Percentiles rank a stretch among this genome's conserved stretches.
Evolutionary conservation across 2,797 vertebrate species (phyloP).

Genomic region (Ciconia nigra): DNA sequence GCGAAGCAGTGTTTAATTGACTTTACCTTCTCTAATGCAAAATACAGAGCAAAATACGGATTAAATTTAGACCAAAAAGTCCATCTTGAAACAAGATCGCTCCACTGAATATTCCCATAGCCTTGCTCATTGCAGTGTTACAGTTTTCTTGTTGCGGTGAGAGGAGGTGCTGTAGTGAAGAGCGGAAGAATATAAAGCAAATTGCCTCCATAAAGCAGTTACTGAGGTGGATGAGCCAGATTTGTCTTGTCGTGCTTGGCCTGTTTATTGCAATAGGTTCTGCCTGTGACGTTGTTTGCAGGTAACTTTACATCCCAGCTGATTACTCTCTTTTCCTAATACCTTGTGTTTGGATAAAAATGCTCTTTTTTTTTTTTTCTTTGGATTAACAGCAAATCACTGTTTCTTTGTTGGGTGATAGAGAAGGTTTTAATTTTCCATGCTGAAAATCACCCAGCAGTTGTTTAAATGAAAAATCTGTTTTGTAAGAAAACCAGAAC

Average conservation of each 20-base stretch:
- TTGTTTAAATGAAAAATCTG: conserved; percentile 42
- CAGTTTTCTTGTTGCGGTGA: background rate
- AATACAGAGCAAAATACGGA: background rate
- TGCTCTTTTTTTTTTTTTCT: background rate
- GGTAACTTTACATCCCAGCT: background rate
- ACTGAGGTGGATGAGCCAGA: background rate
- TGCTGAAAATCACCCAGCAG: background rate
- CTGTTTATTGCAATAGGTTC: background rate
- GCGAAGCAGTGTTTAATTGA: background rate
- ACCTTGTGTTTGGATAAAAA: background rate
- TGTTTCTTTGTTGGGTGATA: background rate
- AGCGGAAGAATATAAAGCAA: background rate
- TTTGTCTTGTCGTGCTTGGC: background rate
- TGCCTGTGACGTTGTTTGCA: background rate
- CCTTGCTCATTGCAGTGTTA: background rate
- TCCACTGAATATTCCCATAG: background rate
- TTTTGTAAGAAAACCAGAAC: conserved; percentile 27
- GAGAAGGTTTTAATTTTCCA: conserved; percentile 15
- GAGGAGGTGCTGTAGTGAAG: background rate
- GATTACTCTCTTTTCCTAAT: background rate
- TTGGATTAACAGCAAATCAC: conserved; percentile 10
- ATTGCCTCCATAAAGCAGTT: background rate
- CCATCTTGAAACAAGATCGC: background rate
- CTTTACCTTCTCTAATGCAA: background rate
- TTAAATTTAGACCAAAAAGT: background rate